Percentiles rank a stretch among this genome's conserved stretches.
Conservation (phyloP, 2,888 invertebrate genomes). For the Parnassius mnemosyne region DNA sequence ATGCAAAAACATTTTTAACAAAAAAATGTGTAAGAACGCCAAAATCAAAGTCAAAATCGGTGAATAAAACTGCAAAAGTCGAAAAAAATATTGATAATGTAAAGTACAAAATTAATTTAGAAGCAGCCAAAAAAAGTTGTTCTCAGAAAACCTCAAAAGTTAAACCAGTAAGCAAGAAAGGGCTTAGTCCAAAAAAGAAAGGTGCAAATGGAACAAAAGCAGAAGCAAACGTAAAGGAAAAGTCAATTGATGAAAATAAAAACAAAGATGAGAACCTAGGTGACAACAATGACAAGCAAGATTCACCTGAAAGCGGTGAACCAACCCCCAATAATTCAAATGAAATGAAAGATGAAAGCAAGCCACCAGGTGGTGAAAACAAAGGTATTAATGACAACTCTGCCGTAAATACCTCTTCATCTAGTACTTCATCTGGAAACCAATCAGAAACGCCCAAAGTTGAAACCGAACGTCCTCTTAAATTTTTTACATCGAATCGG, state of each 20-base stretch:
- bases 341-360: conserved; percentile 30
- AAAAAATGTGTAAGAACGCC: conserved; percentile 49
- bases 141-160: conserved; percentile 17
- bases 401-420: conserved; percentile 11
- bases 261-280: conserved; percentile 29
- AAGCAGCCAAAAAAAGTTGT: conserved; percentile 49
- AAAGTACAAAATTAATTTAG: conserved; percentile 71
- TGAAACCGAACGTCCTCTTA: conserved; percentile 68
- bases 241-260: conserved; percentile 25
- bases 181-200: conserved; percentile 33
- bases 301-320: conserved; percentile 22
- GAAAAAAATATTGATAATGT: conserved; percentile 50
- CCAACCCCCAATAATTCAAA: conserved; percentile 24
- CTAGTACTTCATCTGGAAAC: conserved; percentile 29
- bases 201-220: conserved; percentile 25
- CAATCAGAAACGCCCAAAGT: conserved; percentile 55
- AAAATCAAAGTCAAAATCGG: conserved; percentile 43
- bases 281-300: conserved; percentile 31
- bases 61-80: conserved; percentile 41
- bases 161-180: conserved; percentile 33
- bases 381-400: conserved; percentile 20
- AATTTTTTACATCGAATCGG: conserved; percentile 71
- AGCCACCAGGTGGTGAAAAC: conserved; percentile 30
- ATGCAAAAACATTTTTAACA: conserved; percentile 43
- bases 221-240: conserved; percentile 31